Percentiles rank a stretch among this genome's conserved stretches.
These are phyloP conservation scores for Lepeophtheirus nordmannii DNA, from an alignment of 2,888 invertebrate genomes.

Conservation along the genomic window DNA sequence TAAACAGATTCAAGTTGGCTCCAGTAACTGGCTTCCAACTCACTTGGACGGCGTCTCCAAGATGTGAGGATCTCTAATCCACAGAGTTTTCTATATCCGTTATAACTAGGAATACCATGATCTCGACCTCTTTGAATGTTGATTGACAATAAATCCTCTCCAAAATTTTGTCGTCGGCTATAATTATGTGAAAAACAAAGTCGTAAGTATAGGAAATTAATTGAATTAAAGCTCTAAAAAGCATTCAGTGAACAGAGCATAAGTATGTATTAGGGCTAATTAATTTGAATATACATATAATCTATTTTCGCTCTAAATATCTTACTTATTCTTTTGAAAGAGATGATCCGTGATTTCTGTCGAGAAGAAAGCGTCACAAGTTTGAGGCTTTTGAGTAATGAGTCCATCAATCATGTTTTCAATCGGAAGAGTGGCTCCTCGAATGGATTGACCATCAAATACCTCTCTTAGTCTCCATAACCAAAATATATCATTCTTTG, in stretches of 20 bases:
- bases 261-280: too few species aligned
- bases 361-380: constrained; percentile 37
- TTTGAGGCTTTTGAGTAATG: constrained; percentile 29
- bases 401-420: constrained; percentile 25
- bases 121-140: constrained; percentile 32
- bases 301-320: not conserved
- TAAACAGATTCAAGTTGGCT: constrained; percentile 30
- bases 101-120: constrained; percentile 37
- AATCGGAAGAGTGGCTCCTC: constrained; percentile 13
- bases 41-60: not conserved
- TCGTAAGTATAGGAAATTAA: not conserved
- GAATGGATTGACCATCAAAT: constrained; percentile 21
- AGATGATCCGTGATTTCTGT: constrained; percentile 29
- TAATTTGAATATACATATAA: not conserved
- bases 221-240: not conserved
- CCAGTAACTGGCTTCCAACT: constrained; percentile 15
- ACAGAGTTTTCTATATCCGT: constrained; percentile 31
- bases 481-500: constrained; percentile 21
- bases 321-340: constrained; percentile 25
- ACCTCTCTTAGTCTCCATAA: constrained; percentile 21
- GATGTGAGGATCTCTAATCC: not conserved
- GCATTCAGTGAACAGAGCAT: too few species aligned
- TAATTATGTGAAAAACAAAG: not conserved
- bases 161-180: constrained; percentile 29
- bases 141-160: constrained; percentile 17